A percentile compares a stretch with the other conserved stretches of the same genome.
Conservation (phyloP, 2,888 invertebrate genomes). For the Acrocera orbiculus region DNA sequence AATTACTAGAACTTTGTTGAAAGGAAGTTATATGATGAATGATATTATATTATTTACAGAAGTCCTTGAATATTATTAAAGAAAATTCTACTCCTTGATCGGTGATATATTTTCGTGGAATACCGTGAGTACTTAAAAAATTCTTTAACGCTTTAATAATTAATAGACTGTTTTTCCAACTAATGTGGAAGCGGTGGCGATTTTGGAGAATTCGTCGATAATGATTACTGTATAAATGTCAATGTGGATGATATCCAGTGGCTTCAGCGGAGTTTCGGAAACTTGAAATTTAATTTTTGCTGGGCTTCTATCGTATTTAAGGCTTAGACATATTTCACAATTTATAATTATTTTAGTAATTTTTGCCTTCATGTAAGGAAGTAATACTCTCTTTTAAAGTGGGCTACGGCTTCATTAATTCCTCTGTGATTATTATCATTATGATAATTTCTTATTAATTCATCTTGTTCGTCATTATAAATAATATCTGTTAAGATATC, state of each 20-base stretch:
- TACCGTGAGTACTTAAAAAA: too few species aligned
- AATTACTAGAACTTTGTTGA: too few species aligned
- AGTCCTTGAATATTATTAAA: too few species aligned
- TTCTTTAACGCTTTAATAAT: too few species aligned
- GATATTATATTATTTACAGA: too few species aligned
- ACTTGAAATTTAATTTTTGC: slow-evolving; percentile 10
- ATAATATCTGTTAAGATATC: slow-evolving; percentile 3
- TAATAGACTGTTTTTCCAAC: too few species aligned
- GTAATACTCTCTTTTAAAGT: slow-evolving; percentile 5
- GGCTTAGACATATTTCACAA: slow-evolving; percentile 6
- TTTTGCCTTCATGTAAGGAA: slow-evolving; percentile 8
- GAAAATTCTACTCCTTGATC: too few species aligned
- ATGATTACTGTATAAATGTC: slow-evolving; percentile 11
- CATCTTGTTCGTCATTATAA: slow-evolving; percentile 5
- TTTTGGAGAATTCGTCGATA: slow-evolving; percentile 7
- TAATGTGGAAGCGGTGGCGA: slow-evolving; percentile 7
- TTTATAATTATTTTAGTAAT: slow-evolving; percentile 8
- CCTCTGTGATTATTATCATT: too few species aligned
- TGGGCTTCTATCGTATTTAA: slow-evolving; percentile 12
- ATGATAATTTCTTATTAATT: slow-evolving; percentile 5
- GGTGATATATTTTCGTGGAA: too few species aligned
- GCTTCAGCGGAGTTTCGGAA: slow-evolving; percentile 11
- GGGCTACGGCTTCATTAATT: slow-evolving; percentile 6
- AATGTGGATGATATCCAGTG: slow-evolving; percentile 11
- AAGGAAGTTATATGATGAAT: too few species aligned